Evolutionary conservation across 2,113 vertebrate genomes (phyloP), one percentile per base, ranked within the genome.

Genomic region (Pteropus alecto): DNA sequence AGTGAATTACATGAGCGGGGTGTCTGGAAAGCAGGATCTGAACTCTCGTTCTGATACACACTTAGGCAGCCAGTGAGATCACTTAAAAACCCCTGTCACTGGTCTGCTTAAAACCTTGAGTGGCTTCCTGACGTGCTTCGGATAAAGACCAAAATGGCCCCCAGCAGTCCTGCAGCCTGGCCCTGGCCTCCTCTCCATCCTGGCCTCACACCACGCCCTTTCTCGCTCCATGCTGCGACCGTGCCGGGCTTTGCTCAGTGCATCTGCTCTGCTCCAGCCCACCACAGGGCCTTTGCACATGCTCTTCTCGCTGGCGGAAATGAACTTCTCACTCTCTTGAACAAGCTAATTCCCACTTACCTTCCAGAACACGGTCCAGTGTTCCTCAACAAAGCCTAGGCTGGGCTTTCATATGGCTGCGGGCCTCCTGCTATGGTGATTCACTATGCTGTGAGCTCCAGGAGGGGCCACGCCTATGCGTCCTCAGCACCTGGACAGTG

Each of bases 281-380:
- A 61, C 83, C 90, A 73, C 56, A 85, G 77, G 67, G 60, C 60
- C 54, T 93, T 78, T 61, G 89, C n/a, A 83, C 6, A 10, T 11
- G 56, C 1, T 38, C 46, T 78, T 61, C 19, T 14, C 10, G 9
- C 18, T 14, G 70, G 71, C 48, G 16, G 19, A 78, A 26, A 24
- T 35, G 5, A 15, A 56, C 30, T n/a, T 65, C 5, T 61, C 5
- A 21, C 30, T 87, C 56, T 90, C 30, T 18, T 86, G 58, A 88
- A 54, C 15, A 87, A 94, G 26, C 48, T 30, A 28, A 10, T 67
- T 41, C 28, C 7, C 33, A 43, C n/a, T 88, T 28, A 22, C 11
- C 35, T 67, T 81, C 43, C 13, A 68, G 78, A 77, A 71, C 21
- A 41, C 3, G 67, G 58, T 60, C 82, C 7, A 41, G 22, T 15